These are phyloP conservation scores for Lichenostomus cassidix DNA, from an alignment of 2,113 vertebrate species.

Conservation along the genomic window DNA sequence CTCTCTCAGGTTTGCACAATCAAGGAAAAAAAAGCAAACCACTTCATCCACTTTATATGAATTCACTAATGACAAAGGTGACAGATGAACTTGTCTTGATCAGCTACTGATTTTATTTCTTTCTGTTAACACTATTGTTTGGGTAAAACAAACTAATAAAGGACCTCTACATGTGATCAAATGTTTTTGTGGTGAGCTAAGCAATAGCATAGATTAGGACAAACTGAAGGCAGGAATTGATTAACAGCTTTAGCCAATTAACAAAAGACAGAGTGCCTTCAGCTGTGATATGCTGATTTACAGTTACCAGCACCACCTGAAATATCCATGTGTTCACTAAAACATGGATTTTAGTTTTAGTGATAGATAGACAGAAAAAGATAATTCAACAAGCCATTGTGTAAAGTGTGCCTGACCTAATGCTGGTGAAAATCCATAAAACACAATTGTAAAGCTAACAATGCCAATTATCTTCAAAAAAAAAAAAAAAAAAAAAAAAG, in stretches of 20 bases:
- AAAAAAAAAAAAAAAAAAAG: neutral
- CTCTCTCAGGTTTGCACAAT: conserved; percentile 44
- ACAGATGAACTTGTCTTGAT: conserved; percentile 56
- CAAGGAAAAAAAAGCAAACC: neutral
- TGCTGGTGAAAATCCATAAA: neutral
- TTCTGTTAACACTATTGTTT: conserved; percentile 27
- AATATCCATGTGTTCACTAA: neutral
- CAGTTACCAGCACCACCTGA: neutral
- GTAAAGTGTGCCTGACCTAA: neutral
- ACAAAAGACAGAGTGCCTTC: conserved; percentile 21
- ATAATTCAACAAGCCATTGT: neutral
- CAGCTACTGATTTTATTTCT: conserved; percentile 65
- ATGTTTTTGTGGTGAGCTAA: conserved; percentile 38
- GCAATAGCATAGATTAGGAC: conserved; percentile 52
- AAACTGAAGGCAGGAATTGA: conserved; percentile 53
- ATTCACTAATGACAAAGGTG: conserved; percentile 55
- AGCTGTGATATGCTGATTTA: neutral
- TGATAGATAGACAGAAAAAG: no score
- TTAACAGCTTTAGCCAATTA: conserved; percentile 53
- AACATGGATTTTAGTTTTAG: no score
- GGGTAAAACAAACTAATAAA: conserved; percentile 50
- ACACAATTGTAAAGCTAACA: neutral
- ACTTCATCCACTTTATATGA: conserved; percentile 39
- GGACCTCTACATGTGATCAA: conserved; percentile 30
- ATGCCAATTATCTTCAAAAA: neutral